Base-by-base conservation (phyloP, 2,888 invertebrate species). In the Nycteola revayana region DNA sequence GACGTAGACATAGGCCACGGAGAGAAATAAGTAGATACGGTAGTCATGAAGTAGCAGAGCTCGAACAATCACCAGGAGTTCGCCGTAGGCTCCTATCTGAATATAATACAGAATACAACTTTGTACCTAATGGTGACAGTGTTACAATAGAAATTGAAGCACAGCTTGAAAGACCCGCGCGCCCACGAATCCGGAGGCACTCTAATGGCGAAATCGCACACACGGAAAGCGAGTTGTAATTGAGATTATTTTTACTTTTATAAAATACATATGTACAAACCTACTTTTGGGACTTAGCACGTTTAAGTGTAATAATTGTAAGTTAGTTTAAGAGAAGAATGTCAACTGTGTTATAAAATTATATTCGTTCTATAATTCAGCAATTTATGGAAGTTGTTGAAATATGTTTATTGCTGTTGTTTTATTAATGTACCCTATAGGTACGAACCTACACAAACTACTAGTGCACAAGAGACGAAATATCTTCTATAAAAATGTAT, bases 31-130 rank as follows among this genome's bases (percentile, higher is more conserved):
- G 62, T 18, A 77, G 71, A 46, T 88, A 71, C 35, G 88, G 88
- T 8, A 88, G 88, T 46, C 84, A 88, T 56, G 88, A 88, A 52
- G 84, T 88, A 36, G 67, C 82, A 6, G 86, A 88, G 35, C 56
- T 88, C 31, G 88, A 88, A 5, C 69, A 78, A 26, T 88, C 88
- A 0, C 88, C 88, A 0, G 85, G 88, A 8, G 79, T 74, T 20
- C 68, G 84, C n/a, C 71, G 87, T 3, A 69, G 87, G 22, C 71
- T 78, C 3, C 67, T 85, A 67, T 85, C 86, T n/a, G 82, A 78
- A 38, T 75, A 78, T 40, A 71, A 57, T 2, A 46, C 49, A 27
- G 72, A 62, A 10, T 42, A 54, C 30, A 28, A 42, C 10, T 35
- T 46, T 21, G 7, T 21, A 7, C 50, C 30, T 7, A 60, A 48